phyloP scores from a whole-genome alignment of 2,888 invertebrate species.

The Mystacides longicornis region DNA sequence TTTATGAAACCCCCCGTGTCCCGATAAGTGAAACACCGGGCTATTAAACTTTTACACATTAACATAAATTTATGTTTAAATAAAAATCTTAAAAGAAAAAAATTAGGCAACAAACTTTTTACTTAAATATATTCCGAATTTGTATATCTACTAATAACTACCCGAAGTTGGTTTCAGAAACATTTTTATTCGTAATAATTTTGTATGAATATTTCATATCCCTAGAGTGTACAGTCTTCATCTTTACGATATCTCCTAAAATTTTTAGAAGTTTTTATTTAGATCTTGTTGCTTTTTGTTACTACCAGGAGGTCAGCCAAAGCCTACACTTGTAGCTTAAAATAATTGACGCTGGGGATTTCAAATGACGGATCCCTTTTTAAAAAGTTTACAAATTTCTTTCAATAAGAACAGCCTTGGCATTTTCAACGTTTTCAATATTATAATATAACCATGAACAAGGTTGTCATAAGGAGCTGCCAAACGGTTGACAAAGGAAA shows the following conservation, averaged over 20 bases:
- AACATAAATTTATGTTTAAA: not conserved
- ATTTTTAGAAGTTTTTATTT: too few relatives aligned
- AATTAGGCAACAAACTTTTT: not conserved
- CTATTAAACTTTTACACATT: conserved; percentile 1
- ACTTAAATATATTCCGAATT: not conserved
- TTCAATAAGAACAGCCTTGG: too few relatives aligned
- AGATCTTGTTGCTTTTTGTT: too few relatives aligned
- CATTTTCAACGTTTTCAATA: too few relatives aligned
- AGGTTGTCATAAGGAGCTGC: too few relatives aligned
- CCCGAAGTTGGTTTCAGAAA: not conserved
- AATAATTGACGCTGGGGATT: too few relatives aligned
- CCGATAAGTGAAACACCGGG: not conserved
- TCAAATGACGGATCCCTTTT: too few relatives aligned
- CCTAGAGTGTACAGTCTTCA: not conserved
- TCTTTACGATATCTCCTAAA: not conserved
- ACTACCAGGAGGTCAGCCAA: too few relatives aligned
- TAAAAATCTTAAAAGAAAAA: not conserved
- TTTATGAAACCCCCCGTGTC: not conserved
- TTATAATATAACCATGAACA: too few relatives aligned
- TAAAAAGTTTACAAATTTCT: too few relatives aligned
- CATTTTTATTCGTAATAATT: not conserved
- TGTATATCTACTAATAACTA: not conserved
- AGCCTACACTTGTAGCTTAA: too few relatives aligned
- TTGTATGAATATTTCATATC: not conserved
- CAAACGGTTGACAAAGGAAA: too few relatives aligned